These are phyloP conservation scores for Coryphaenoides rupestris DNA, from an alignment of 2,113 vertebrate species.

Conservation along the genomic window DNA sequence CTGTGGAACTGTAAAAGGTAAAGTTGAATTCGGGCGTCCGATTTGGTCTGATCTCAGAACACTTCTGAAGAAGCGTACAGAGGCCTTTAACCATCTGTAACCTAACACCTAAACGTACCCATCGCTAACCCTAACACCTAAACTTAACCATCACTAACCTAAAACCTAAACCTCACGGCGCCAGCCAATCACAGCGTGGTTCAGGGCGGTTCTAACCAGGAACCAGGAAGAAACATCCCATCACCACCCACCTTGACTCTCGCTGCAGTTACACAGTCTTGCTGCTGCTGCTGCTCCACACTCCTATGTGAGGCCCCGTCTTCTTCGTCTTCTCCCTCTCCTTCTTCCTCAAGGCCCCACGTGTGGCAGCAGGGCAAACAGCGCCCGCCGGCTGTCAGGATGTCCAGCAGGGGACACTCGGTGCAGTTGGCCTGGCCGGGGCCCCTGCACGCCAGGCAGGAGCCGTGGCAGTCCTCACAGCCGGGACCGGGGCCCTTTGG, in stretches of 20 bases:
- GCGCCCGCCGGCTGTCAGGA: slow-evolving; percentile 77
- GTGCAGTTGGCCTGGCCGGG: slow-evolving; percentile 83
- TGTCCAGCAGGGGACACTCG: slow-evolving; percentile 67
- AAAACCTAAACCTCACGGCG: too few relatives aligned
- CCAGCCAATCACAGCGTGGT: too few relatives aligned
- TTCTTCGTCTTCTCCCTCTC: slow-evolving; percentile 13
- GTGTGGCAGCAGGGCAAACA: slow-evolving; percentile 85
- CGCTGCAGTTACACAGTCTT: slow-evolving; percentile 89
- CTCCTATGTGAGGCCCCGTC: slow-evolving; percentile 3
- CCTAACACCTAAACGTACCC: too few relatives aligned
- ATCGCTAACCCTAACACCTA: too few relatives aligned
- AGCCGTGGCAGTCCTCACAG: slow-evolving; percentile 81
- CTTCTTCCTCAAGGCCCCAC: slow-evolving; percentile 8
- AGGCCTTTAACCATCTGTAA: too few relatives aligned
- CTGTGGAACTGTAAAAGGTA: too few relatives aligned
- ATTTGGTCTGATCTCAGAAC: too few relatives aligned
- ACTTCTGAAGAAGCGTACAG: too few relatives aligned
- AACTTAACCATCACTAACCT: too few relatives aligned
- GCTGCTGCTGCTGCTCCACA: neutral
- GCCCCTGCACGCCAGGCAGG: slow-evolving; percentile 85
- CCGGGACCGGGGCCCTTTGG: slow-evolving; percentile 30
- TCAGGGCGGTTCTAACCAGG: too few relatives aligned
- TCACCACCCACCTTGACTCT: slow-evolving; percentile 72
- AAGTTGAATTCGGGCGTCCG: too few relatives aligned
- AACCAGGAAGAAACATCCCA: too few relatives aligned